Conservation (phyloP, 2,113 vertebrate species). For the Proteles cristata region DNA sequence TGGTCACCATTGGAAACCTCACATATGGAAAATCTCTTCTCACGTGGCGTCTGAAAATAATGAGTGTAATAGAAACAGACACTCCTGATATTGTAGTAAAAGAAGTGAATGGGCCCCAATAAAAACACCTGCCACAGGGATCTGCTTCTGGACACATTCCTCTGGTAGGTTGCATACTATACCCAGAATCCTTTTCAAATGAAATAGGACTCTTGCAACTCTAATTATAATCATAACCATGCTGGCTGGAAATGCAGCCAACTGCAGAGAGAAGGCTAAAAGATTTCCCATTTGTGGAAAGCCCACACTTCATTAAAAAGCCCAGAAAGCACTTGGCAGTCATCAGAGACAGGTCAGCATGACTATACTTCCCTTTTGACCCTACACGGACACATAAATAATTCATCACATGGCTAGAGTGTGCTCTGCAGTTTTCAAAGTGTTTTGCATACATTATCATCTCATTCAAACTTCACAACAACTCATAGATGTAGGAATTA, state of each 20-base stretch:
- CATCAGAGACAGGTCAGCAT: neutral
- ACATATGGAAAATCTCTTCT: neutral
- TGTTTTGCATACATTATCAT: neutral
- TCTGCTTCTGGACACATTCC: neutral
- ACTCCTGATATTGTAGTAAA: neutral
- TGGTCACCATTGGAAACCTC: neutral
- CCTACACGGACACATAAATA: neutral
- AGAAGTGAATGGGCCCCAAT: neutral
- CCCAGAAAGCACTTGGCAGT: neutral
- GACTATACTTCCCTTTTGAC: neutral
- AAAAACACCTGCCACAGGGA: neutral
- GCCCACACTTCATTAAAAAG: neutral
- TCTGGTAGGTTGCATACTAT: neutral
- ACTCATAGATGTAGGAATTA: neutral
- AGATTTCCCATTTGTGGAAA: neutral
- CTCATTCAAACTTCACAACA: neutral
- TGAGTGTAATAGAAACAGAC: slow-evolving; percentile 6
- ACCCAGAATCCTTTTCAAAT: neutral
- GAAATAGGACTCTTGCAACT: slow-evolving; percentile 32
- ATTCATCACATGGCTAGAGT: neutral
- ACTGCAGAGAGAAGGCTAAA: neutral
- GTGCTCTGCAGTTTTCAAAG: neutral
- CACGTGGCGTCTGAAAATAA: slow-evolving; percentile 11
- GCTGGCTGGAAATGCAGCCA: slow-evolving; percentile 6
- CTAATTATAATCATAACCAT: slow-evolving; percentile 22